phyloP scores from a whole-genome alignment of 2,113 vertebrate genomes.

The Ifrita kowaldi region DNA sequence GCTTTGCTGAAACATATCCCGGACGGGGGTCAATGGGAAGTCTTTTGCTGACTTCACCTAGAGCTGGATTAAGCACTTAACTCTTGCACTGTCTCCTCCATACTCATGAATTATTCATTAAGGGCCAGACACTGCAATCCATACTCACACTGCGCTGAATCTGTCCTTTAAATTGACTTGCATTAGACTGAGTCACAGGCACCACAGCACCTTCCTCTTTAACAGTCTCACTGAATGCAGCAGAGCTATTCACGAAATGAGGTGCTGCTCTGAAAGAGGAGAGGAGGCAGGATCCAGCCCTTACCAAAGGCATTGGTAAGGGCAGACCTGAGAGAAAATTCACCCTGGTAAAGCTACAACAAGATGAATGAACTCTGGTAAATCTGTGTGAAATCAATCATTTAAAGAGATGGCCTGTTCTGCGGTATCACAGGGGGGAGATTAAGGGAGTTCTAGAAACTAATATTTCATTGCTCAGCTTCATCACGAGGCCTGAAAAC shows the following conservation, averaged over 20 bases:
- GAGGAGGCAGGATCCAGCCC: background rate
- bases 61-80: background rate
- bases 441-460: background rate
- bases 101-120: conserved; percentile 34
- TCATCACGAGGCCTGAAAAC: background rate
- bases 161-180: conserved; percentile 35
- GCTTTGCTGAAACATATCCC: background rate
- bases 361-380: conserved; percentile 1
- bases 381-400: conserved; percentile 8
- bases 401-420: background rate
- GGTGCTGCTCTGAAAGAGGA: background rate
- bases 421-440: background rate
- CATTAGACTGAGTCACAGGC: conserved; percentile 33
- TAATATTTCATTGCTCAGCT: background rate
- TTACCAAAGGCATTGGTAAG: background rate
- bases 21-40: background rate
- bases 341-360: background rate
- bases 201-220: background rate
- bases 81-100: background rate
- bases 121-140: background rate
- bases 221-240: background rate
- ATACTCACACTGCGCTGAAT: background rate
- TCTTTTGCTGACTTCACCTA: background rate
- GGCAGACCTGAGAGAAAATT: background rate
- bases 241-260: background rate